Conservation (phyloP, 2,888 invertebrate genomes). For the Trichacis sp. region DNA sequence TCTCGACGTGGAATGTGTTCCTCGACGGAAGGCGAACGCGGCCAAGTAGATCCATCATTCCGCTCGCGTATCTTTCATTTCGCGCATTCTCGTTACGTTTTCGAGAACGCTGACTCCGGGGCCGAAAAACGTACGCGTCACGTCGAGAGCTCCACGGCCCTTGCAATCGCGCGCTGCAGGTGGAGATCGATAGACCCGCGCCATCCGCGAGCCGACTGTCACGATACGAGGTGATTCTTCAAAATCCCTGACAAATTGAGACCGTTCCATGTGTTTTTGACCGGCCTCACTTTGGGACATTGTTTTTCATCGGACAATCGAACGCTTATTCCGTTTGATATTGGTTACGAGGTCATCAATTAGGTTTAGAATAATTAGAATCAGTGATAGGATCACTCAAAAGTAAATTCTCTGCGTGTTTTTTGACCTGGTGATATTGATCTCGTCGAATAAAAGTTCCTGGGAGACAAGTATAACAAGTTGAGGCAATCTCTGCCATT, state of each 20-base stretch:
- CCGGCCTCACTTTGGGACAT: slow-evolving; percentile 13
- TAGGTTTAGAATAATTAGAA: not conserved
- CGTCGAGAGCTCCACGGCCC: not conserved
- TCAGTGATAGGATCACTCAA: not conserved
- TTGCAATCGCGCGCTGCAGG: slow-evolving; percentile 36
- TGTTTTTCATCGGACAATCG: slow-evolving; percentile 47
- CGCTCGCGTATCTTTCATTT: slow-evolving; percentile 54
- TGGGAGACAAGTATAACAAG: no score
- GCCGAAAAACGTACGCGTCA: not conserved
- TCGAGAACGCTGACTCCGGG: slow-evolving; percentile 1
- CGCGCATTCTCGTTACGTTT: slow-evolving; percentile 46
- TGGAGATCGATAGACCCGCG: slow-evolving; percentile 33
- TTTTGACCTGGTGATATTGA: no score
- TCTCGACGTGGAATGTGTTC: slow-evolving; percentile 44
- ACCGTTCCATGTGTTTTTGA: not conserved
- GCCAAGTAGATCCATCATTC: slow-evolving; percentile 56
- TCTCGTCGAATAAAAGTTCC: no score
- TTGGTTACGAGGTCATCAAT: not conserved
- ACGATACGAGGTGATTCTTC: slow-evolving; percentile 33
- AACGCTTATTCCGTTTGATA: not conserved
- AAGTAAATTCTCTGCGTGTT: not conserved
- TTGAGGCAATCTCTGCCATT: no score
- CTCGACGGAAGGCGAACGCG: slow-evolving; percentile 39
- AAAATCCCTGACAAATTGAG: slow-evolving; percentile 34
- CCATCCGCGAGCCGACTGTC: slow-evolving; percentile 9